Evolutionary conservation across 2,888 invertebrate genomes (phyloP), one percentile per base, ranked within the genome.

Genomic region (Pseudococcus longispinus): DNA sequence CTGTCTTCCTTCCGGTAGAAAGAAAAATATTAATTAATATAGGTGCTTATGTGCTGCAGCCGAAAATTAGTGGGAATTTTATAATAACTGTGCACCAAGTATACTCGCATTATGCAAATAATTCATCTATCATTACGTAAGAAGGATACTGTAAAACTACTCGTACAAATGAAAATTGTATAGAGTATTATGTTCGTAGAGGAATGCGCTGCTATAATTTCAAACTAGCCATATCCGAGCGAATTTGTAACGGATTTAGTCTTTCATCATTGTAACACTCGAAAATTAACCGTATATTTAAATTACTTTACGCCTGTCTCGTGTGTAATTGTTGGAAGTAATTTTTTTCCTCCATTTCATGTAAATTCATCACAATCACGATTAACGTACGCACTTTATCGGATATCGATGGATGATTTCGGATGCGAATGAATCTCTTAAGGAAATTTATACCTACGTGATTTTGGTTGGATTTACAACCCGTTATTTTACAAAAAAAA

Each of bases 291-390:
- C 77, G 42, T 13, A 20, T 32, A 37, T 74, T 74, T 15, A 74
- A 74, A 74, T 74, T 74, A 74, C 32, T 29, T 74, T 42, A 80
- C 77, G 77, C 77, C 18, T 80, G 77, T 80, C 32, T 74, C 32
- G 32, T 74, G n/a, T 23, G 77, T 80, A 80, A 80, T 80, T 42
- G n/a, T 77, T 32, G 37, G 13, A n/a, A 26, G 65, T 65, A 65
- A 26, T 26, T 26, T 26, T 70, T 70, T 70, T 26, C 1, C 29
- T 26, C 65, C 0, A 70, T 18, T 29, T 70, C 32, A 0, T 18
- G 18, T 6, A 15, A 70, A 70, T 60, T 23, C 20, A 55, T 55
- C 15, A 6, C n/a, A 37, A 37, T 37, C 2, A 0, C 4, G 9
- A 37, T n/a, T n/a, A 37, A 37, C 37, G 8, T 37, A 20, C 55